Evolutionary conservation across 2,888 invertebrate genomes (phyloP).

Genomic region (Stomorhina lunata): DNA sequence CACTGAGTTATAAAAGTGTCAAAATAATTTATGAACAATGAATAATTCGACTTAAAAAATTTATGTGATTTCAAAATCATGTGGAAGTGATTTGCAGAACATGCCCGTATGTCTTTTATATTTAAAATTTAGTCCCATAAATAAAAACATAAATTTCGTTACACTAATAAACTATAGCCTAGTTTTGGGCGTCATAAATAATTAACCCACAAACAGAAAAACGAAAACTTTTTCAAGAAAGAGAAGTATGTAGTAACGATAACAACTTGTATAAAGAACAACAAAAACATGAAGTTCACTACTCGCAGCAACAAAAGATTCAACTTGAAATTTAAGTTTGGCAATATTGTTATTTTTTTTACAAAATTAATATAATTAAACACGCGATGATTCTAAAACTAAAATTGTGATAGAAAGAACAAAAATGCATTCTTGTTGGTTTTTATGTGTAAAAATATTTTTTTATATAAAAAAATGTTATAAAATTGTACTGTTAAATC

Average conservation of each 20-base stretch:
- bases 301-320: background rate
- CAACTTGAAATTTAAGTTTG: conserved; percentile 17
- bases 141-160: background rate
- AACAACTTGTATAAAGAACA: background rate
- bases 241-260: no score
- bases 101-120: no score
- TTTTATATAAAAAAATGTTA: no score
- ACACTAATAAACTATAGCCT: background rate
- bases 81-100: no score
- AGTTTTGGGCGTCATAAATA: conserved; percentile 5
- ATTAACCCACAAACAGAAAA: background rate
- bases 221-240: background rate
- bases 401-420: background rate
- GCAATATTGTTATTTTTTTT: conserved; percentile 4
- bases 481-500: conserved; percentile 52
- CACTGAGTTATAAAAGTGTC: no score
- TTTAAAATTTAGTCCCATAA: no score
- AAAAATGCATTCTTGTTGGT: background rate
- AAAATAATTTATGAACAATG: no score
- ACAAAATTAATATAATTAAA: conserved; percentile 52
- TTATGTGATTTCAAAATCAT: no score
- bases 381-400: conserved; percentile 35
- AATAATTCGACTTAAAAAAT: no score
- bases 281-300: conserved; percentile 3
- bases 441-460: background rate